phyloP scores from a whole-genome alignment of 2,113 vertebrate genomes.

The Ariopsis seemanni region DNA sequence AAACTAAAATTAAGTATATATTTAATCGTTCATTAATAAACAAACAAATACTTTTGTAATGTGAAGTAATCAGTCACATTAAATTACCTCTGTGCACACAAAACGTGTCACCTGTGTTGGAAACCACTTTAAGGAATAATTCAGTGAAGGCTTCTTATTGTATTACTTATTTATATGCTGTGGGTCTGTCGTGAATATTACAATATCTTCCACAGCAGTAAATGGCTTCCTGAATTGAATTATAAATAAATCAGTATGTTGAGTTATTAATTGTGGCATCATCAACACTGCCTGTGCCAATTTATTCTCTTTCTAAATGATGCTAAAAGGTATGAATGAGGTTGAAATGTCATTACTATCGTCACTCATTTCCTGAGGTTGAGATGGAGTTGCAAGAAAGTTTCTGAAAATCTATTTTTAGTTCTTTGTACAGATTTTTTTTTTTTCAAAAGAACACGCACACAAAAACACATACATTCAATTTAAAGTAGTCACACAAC shows the following conservation, averaged over 20 bases:
- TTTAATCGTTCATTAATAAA: constrained; percentile 26
- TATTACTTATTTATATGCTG: constrained; percentile 76
- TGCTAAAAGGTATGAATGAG: constrained; percentile 23
- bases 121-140: constrained; percentile 66
- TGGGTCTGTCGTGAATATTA: constrained; percentile 75
- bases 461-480: neutral
- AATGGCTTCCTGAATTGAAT: constrained; percentile 75
- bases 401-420: neutral
- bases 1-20: neutral
- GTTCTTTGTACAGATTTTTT: neutral
- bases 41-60: constrained; percentile 19
- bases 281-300: constrained; percentile 60
- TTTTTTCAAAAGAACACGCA: neutral
- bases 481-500: neutral
- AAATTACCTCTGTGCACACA: constrained; percentile 22
- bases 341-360: neutral
- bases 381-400: neutral
- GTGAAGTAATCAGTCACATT: constrained; percentile 5
- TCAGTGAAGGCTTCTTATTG: constrained; percentile 40
- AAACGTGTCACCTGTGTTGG: constrained; percentile 63
- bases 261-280: constrained; percentile 75
- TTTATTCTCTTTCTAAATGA: constrained; percentile 54
- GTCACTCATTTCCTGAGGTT: neutral
- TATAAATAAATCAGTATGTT: constrained; percentile 71
- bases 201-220: constrained; percentile 73